These are phyloP conservation scores for Australoheros facetus DNA, from an alignment of 2,797 vertebrate species.

Conservation along the genomic window DNA sequence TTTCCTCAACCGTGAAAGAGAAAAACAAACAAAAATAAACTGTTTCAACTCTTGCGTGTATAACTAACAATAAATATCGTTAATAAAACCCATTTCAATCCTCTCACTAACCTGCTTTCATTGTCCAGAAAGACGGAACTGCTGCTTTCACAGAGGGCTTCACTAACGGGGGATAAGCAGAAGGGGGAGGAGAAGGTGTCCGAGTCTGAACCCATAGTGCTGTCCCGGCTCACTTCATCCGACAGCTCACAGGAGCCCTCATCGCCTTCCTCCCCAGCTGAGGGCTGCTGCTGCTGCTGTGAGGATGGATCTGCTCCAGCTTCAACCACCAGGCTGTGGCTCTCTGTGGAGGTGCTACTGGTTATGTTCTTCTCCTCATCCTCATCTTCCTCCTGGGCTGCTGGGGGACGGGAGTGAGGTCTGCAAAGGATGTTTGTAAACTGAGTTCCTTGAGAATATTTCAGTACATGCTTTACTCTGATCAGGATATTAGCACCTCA, in stretches of 20 bases:
- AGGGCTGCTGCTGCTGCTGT: slow-evolving; percentile 63
- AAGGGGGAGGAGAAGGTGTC: slow-evolving; percentile 97
- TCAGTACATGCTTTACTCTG: neutral
- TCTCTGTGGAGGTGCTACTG: slow-evolving; percentile 63
- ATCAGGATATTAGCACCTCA: neutral
- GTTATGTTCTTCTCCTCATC: slow-evolving; percentile 75
- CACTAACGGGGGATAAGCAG: slow-evolving; percentile 93
- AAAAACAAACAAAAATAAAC: neutral
- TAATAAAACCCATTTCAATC: neutral
- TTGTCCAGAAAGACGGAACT: slow-evolving; percentile 91
- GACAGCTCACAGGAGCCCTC: slow-evolving; percentile 92
- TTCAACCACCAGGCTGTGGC: slow-evolving; percentile 63
- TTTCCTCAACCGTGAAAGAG: neutral
- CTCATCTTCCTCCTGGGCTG: slow-evolving; percentile 79
- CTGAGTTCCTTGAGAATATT: neutral
- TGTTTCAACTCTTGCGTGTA: neutral
- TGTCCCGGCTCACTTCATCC: slow-evolving; percentile 94
- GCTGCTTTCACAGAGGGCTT: slow-evolving; percentile 90
- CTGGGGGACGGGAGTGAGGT: slow-evolving; percentile 73
- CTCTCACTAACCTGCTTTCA: slow-evolving; percentile 84
- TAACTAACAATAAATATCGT: neutral
- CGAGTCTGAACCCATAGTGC: slow-evolving; percentile 94
- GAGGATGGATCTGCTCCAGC: slow-evolving; percentile 44
- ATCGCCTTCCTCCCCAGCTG: slow-evolving; percentile 81
- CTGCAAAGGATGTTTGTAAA: slow-evolving; percentile 35